Evolutionary conservation across 2,888 invertebrate species (phyloP).

Genomic region (Euzophera pinguis): DNA sequence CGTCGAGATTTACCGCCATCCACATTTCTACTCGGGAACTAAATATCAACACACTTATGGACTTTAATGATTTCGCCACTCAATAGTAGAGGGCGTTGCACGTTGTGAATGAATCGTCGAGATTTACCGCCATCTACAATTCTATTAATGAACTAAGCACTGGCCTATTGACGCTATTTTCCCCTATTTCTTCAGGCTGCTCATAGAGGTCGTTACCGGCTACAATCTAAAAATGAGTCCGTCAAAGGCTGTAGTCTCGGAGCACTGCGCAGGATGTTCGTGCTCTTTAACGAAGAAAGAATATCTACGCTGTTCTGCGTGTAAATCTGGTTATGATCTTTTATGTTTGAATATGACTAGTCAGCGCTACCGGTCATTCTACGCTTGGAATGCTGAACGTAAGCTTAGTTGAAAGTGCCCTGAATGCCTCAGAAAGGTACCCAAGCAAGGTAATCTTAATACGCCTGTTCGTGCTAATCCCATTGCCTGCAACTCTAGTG

Average conservation of each 20-base stretch:
- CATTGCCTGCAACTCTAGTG: neutral
- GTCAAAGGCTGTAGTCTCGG: neutral
- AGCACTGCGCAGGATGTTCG: slow-evolving; percentile 5
- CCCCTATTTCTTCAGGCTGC: neutral
- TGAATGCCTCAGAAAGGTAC: slow-evolving; percentile 10
- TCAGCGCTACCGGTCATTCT: slow-evolving; percentile 11
- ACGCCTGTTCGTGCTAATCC: neutral
- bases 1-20: too few relatives aligned
- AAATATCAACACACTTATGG: neutral
- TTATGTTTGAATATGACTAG: slow-evolving; percentile 7
- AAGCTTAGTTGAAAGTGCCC: slow-evolving; percentile 15
- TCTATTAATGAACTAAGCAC: neutral
- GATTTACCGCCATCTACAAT: neutral
- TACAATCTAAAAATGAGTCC: neutral
- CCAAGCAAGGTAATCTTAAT: slow-evolving; percentile 6
- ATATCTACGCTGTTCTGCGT: slow-evolving; percentile 1
- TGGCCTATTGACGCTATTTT: neutral
- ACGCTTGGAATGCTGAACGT: neutral
- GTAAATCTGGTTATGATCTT: slow-evolving; percentile 11
- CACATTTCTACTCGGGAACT: too few relatives aligned
- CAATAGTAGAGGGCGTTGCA: neutral
- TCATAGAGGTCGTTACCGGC: neutral
- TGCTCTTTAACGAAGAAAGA: neutral
- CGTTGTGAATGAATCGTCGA: neutral
- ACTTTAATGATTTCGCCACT: neutral